These are phyloP conservation scores for Diloba caeruleocephala DNA, from an alignment of 2,888 invertebrate species.

Conservation along the genomic window DNA sequence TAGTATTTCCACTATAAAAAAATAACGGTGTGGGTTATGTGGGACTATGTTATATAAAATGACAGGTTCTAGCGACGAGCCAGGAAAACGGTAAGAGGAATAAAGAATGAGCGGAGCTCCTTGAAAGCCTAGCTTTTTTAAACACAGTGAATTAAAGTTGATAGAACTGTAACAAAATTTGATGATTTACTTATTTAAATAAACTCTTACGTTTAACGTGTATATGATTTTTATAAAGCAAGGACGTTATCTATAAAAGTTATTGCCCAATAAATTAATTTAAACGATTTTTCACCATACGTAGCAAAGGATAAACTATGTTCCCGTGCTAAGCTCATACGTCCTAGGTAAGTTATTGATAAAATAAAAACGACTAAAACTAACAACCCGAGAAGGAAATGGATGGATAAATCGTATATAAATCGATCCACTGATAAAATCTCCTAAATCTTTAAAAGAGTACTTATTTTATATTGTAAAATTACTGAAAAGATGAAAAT, in stretches of 20 bases:
- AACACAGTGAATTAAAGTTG: background rate
- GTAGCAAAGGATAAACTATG: constrained; percentile 41
- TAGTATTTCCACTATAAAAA: too few relatives aligned
- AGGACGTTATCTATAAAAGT: constrained; percentile 29
- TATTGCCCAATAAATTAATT: constrained; percentile 25
- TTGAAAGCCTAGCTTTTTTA: background rate
- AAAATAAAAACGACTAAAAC: constrained; percentile 40
- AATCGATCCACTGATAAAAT: constrained; percentile 51
- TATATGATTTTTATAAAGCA: constrained; percentile 28
- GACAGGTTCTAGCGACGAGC: too few relatives aligned
- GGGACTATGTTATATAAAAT: too few relatives aligned
- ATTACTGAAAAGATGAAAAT: constrained; percentile 63
- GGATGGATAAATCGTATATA: constrained; percentile 52
- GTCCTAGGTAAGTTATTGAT: constrained; percentile 37
- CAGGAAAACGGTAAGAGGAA: too few relatives aligned
- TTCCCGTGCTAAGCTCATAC: constrained; percentile 55
- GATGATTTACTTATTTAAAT: constrained; percentile 11
- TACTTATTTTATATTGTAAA: constrained; percentile 56
- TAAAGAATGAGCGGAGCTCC: too few relatives aligned
- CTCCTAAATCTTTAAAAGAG: constrained; percentile 57
- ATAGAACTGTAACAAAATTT: constrained; percentile 18
- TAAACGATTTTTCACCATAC: constrained; percentile 12
- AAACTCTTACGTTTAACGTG: constrained; percentile 34
- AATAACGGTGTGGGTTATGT: too few relatives aligned
- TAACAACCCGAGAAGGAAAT: constrained; percentile 57